Base-by-base conservation (phyloP, 2,113 vertebrate genomes). In the Ailuropoda melanoleuca region DNA sequence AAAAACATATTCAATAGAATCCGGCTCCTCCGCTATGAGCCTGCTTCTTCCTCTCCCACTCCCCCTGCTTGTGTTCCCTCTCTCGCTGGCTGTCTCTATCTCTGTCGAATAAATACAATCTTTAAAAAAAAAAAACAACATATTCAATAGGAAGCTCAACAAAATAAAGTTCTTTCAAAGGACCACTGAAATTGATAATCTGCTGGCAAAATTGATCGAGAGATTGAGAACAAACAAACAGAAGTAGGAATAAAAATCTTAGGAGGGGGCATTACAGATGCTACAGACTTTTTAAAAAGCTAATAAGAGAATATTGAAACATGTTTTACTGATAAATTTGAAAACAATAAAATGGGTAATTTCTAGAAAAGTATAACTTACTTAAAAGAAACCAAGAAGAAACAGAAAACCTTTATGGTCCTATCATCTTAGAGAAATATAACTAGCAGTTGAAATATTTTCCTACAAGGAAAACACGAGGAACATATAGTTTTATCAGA, bases 381-480 rank as follows among this genome's bases (percentile, higher is more conserved):
- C 75, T 68, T 81, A 60, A 92, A 83, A 90, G 53, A 87, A 88
- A 92, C 58, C 8, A 92, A 60, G n/a, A 68, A 83, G 56, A 92
- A 92, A 82, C 50, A 83, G 10, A 74, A 86, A 77, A 68, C 43
- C 19, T 66, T 6, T 53, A 23, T 50, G 34, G 29, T 31, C 37
- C 12, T 62, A 95, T 43, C 83, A 77, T 95, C 58, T 83, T 88
- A 88, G 58, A 82, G 53, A 81, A 91, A 82, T 75, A 37, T 50
- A 58, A 86, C 46, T 29, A 37, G 17, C 21, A 92, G 55, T 58
- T 88, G 26, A 86, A 75, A 93, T 75, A 43, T 55, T 12, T 94
- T 82, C 24, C 56, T 34, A 74, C 50, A 50, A 72, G 34, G 53
- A 74, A 85, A 55, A 87, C 14, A 56, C 10, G 43, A 37, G 55